Percentiles rank a stretch among this genome's conserved stretches.
phyloP scores from a whole-genome alignment of 2,113 vertebrate species.

The Nansenia antarctica region DNA sequence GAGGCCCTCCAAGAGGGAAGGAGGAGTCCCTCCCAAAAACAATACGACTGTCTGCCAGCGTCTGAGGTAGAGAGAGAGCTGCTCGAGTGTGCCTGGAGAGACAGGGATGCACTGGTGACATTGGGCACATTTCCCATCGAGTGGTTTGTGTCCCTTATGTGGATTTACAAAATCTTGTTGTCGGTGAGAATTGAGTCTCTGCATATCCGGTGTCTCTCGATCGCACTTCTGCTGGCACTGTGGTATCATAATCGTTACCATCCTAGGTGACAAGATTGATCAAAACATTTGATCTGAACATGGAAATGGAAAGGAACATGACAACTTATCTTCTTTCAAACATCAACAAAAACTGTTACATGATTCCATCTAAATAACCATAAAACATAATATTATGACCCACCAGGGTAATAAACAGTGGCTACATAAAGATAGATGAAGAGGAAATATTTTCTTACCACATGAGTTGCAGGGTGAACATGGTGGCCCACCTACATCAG shows the following conservation, averaged over 20 bases:
- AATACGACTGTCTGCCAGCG: slow-evolving; percentile 62
- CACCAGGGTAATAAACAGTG: slow-evolving; percentile 36
- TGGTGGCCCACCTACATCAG: slow-evolving; percentile 74
- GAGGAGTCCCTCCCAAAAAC: slow-evolving; percentile 74
- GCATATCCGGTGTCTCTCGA: too few relatives aligned
- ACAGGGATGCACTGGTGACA: slow-evolving; percentile 6
- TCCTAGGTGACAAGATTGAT: too few relatives aligned
- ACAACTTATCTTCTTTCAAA: too few relatives aligned
- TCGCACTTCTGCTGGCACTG: too few relatives aligned
- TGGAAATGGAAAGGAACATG: too few relatives aligned
- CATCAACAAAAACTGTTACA: slow-evolving; percentile 22
- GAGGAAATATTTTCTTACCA: slow-evolving; percentile 45
- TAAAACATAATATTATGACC: slow-evolving; percentile 64
- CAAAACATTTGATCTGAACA: too few relatives aligned
- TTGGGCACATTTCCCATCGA: background rate
- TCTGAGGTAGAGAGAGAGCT: slow-evolving; percentile 40
- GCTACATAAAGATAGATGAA: slow-evolving; percentile 56
- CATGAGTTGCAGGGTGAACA: slow-evolving; percentile 52
- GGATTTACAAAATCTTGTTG: too few relatives aligned
- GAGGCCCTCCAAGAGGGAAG: slow-evolving; percentile 75
- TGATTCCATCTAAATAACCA: slow-evolving; percentile 40
- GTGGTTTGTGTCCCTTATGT: too few relatives aligned
- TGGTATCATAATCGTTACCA: too few relatives aligned
- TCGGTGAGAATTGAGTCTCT: too few relatives aligned
- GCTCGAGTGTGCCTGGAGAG: slow-evolving; percentile 32